Evolutionary conservation across 2,888 invertebrate species (phyloP), one percentile per base, ranked within the genome.

Genomic region (Congeria kusceri): DNA sequence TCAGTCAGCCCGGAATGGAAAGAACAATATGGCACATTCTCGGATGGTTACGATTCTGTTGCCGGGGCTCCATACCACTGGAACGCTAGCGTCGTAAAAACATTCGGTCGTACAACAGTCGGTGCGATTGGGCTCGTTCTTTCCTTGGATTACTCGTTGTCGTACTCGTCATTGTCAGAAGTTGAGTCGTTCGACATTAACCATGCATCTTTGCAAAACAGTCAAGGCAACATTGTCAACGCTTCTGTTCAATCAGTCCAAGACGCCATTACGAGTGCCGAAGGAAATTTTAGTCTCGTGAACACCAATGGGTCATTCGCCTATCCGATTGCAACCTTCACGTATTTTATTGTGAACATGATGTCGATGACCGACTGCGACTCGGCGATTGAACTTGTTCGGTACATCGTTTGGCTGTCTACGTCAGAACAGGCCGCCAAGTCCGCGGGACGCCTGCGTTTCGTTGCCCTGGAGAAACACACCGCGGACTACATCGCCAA

Each of bases 241-340:
- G 85, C 90, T 4, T 77, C 80, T 28, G 29, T 68, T 1, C 20
- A 64, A 2, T 71, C 86, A 5, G 80, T 91, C 0, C 88, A 89
- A 58, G 79, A 84, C 4, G 86, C 90, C 2, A 90, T 91, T 85
- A 77, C 86, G 23, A 72, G 83, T 29, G 73, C 81, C 9, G 73
- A 81, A 5, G 64, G 75, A 7, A 46, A 28, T 3, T 58, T 63
- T 1, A 61, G 49, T 56, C 73, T 91, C 7, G 72, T 84, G 3
- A 88, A 90, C 66, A 67, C 76, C 3, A 72, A 28, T 0, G 80
- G 73, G 2, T 64, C 65, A 11, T 29, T 65, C 20, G 72, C 87
- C 4, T 92, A 91, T 58, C 93, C 93, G 0, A 86, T 93, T 0
- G 86, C 90, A 4, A 87, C 89, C 4, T 92, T 88, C 73, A 90